Evolutionary conservation across 2,888 invertebrate genomes (phyloP).

Genomic region (Lasioglossum oenotherae): DNA sequence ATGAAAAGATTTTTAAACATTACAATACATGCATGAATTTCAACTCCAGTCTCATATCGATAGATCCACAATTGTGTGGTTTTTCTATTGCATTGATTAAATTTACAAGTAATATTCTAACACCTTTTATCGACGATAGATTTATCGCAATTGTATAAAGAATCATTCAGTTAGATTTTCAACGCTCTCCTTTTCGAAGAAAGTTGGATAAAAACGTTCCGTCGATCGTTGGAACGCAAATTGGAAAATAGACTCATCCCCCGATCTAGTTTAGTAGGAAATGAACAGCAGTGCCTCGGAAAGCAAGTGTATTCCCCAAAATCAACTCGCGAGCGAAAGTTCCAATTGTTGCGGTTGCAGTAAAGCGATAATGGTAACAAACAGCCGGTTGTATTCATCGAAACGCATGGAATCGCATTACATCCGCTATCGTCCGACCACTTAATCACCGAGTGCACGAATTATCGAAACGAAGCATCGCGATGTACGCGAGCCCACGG

Average conservation of each 20-base stretch:
- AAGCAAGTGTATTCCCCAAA: neutral
- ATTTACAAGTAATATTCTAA: neutral
- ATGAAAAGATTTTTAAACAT: no score
- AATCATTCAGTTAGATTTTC: neutral
- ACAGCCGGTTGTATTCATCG: conserved; percentile 31
- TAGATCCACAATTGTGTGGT: neutral
- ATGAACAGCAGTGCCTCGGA: neutral
- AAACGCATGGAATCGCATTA: conserved; percentile 35
- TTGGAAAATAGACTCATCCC: conserved; percentile 2
- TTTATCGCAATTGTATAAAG: neutral
- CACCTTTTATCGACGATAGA: neutral
- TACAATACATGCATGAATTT: no score
- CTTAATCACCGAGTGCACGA: conserved; percentile 43
- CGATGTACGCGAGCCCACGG: conserved; percentile 33
- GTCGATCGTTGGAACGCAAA: neutral
- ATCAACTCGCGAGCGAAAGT: conserved; percentile 4
- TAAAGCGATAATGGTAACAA: conserved; percentile 25
- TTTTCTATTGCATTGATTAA: neutral
- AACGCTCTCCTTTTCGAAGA: no score
- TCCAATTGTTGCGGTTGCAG: neutral
- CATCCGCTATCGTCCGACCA: conserved; percentile 38
- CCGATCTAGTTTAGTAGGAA: neutral
- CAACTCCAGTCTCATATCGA: no score
- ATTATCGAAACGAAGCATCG: conserved; percentile 28
- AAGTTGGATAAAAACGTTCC: neutral